Conservation (phyloP, 2,888 invertebrate genomes). For the Cantharis rustica region DNA sequence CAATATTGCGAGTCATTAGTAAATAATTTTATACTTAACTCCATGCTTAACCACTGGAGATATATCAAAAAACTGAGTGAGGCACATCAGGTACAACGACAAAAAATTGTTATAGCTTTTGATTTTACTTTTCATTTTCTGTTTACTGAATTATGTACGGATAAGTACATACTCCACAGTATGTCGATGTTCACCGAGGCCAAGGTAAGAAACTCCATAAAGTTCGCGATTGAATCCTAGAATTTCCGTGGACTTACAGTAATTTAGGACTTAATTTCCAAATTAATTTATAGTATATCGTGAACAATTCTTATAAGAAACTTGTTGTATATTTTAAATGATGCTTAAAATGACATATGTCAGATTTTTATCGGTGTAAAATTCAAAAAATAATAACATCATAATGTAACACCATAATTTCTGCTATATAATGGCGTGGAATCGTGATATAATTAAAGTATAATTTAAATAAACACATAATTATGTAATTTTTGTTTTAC, state of each 20-base stretch:
- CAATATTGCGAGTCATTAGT: too few relatives aligned
- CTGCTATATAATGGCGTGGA: not conserved
- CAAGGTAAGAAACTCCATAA: too few relatives aligned
- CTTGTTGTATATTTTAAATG: not conserved
- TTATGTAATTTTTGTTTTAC: not conserved
- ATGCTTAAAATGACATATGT: not conserved
- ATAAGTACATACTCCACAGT: too few relatives aligned
- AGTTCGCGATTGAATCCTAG: too few relatives aligned
- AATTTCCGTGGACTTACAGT: too few relatives aligned
- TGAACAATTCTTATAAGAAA: not conserved
- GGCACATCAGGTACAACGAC: too few relatives aligned
- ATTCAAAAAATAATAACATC: not conserved
- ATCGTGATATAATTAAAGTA: not conserved
- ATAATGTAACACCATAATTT: not conserved
- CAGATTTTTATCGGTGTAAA: not conserved
- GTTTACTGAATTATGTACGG: too few relatives aligned
- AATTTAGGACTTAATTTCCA: not conserved
- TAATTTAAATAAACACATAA: not conserved
- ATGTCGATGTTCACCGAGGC: too few relatives aligned
- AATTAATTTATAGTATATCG: not conserved
- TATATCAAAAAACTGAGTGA: not conserved
- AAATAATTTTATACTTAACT: too few relatives aligned
- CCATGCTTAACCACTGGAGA: too few relatives aligned
- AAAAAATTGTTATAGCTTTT: too few relatives aligned
- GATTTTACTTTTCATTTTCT: too few relatives aligned